These are phyloP conservation scores for Cryptus armator DNA, from an alignment of 2,888 invertebrate genomes.

Conservation along the genomic window DNA sequence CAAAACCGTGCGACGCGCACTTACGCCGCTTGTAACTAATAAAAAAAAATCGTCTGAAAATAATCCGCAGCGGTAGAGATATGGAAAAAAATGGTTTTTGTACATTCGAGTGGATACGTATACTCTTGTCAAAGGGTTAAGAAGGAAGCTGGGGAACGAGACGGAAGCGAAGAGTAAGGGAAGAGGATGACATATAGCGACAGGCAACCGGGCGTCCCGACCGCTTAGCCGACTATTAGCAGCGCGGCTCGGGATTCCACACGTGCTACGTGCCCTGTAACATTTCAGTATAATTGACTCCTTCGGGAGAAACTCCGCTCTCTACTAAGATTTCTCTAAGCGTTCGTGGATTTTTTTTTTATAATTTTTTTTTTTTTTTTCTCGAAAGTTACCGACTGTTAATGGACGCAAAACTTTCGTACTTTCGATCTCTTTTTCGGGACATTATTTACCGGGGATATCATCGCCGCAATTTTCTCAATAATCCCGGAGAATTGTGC, in stretches of 20 bases:
- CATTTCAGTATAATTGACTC: constrained; percentile 68
- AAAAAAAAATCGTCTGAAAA: neutral
- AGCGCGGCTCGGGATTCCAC: constrained; percentile 68
- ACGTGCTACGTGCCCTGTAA: constrained; percentile 71
- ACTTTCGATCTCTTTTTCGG: neutral
- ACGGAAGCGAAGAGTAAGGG: constrained; percentile 53
- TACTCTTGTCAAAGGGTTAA: constrained; percentile 49
- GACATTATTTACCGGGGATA: neutral
- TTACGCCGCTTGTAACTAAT: neutral
- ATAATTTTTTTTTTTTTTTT: constrained; percentile 29
- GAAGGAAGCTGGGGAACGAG: constrained; percentile 38
- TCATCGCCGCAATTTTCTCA: neutral
- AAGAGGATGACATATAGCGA: constrained; percentile 78
- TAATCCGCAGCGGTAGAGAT: neutral
- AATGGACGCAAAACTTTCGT: constrained; percentile 9
- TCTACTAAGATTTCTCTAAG: constrained; percentile 53
- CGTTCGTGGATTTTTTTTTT: constrained; percentile 36
- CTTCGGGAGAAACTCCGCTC: constrained; percentile 61
- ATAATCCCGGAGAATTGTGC: neutral
- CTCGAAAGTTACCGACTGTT: constrained; percentile 48
- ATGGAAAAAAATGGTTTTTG: neutral
- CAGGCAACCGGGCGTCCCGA: constrained; percentile 75
- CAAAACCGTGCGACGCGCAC: too few species aligned
- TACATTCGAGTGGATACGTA: neutral
- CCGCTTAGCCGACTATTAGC: constrained; percentile 79